phyloP scores from a whole-genome alignment of 2,113 vertebrate species.

The Alethe castanea region DNA sequence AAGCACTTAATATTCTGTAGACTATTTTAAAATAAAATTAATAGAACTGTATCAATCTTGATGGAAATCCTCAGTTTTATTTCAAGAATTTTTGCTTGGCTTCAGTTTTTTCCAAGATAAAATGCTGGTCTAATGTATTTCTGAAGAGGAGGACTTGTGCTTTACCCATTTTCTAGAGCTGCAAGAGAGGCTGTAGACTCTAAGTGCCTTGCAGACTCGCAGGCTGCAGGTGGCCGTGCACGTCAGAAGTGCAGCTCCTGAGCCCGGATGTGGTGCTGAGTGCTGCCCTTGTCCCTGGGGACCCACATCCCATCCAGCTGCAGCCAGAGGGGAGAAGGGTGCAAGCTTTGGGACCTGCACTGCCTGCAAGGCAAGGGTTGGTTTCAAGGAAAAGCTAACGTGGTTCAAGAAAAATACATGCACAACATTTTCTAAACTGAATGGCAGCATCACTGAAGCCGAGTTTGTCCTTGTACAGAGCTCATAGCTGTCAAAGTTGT shows the following conservation, averaged over 20 bases:
- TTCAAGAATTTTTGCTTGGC: neutral
- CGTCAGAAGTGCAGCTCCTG: too few species aligned
- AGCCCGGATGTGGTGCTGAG: neutral
- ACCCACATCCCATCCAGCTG: too few species aligned
- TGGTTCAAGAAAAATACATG: neutral
- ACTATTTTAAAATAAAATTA: neutral
- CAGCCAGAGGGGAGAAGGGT: neutral
- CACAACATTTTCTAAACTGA: neutral
- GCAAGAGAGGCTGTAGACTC: neutral
- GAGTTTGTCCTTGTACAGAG: neutral
- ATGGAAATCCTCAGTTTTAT: neutral
- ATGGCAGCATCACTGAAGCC: neutral
- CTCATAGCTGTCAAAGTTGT: neutral
- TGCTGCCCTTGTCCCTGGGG: rapidly evolving
- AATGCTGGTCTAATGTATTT: neutral
- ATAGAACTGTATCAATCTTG: neutral
- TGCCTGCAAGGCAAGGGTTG: neutral
- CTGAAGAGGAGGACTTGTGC: neutral
- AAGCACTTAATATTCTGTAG: neutral
- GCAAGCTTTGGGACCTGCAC: too few species aligned
- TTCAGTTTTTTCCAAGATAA: neutral
- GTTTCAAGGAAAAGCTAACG: neutral
- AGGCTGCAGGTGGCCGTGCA: too few species aligned
- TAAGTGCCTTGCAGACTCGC: neutral
- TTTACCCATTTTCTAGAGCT: neutral